These are phyloP conservation scores for Oenanthe melanoleuca DNA, from an alignment of 2,113 vertebrate species.

Conservation along the genomic window DNA sequence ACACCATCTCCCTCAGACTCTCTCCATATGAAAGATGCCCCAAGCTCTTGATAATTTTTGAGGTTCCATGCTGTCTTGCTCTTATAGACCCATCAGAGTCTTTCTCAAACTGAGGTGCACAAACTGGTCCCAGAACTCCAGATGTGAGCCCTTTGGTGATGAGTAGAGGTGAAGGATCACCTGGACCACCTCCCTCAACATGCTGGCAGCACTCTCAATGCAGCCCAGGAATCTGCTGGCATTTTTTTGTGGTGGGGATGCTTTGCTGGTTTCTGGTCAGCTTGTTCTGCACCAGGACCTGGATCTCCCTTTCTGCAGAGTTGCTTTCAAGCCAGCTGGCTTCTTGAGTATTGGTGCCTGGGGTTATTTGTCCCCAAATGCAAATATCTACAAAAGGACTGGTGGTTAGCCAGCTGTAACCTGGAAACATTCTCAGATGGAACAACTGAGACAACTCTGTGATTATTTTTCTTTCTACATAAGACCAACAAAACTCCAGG, in stretches of 20 bases:
- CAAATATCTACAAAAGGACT: neutral
- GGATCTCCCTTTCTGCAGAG: neutral
- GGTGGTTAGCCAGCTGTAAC: neutral
- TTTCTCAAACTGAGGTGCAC: neutral
- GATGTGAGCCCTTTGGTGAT: neutral
- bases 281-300: neutral
- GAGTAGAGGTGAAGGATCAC: neutral
- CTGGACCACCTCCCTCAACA: neutral
- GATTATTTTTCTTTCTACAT: neutral
- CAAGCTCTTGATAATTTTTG: neutral
- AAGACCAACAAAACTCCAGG: neutral
- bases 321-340: neutral
- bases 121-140: neutral
- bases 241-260: neutral
- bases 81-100: neutral
- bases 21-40: neutral
- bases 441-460: neutral
- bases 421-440: neutral
- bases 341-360: neutral
- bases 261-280: neutral
- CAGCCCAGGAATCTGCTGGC: neutral
- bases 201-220: neutral
- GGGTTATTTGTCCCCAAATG: neutral
- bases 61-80: accelerated
- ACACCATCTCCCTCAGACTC: neutral